These are phyloP conservation scores for Galerucella pusilla DNA, from an alignment of 2,888 invertebrate species.

Conservation along the genomic window DNA sequence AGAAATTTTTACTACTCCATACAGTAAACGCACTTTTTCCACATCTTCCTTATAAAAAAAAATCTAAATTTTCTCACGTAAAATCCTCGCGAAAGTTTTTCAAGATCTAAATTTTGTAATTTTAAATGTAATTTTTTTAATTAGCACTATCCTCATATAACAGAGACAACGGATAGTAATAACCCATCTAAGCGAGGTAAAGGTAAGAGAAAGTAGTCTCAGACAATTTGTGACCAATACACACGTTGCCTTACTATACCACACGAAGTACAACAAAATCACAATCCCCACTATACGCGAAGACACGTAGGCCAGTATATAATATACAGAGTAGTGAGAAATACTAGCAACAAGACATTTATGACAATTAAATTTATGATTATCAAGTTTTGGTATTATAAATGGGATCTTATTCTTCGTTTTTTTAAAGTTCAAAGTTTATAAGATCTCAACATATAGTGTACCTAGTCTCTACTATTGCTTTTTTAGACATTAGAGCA, in stretches of 20 bases:
- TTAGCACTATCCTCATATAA: constrained; percentile 2
- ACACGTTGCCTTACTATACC: constrained; percentile 20
- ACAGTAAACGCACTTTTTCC: background rate
- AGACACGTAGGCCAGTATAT: constrained; percentile 11
- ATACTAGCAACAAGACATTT: no score
- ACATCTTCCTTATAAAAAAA: background rate
- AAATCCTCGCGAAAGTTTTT: constrained; percentile 7
- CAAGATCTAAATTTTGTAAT: background rate
- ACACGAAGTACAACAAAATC: background rate
- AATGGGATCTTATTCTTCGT: no score
- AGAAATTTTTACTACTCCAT: background rate
- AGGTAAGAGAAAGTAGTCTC: constrained; percentile 33
- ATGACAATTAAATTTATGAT: no score
- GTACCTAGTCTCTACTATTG: no score
- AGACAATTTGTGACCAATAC: constrained; percentile 14
- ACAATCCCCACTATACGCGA: constrained; percentile 13
- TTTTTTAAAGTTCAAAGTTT: no score
- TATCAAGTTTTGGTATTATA: no score
- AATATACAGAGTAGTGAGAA: background rate
- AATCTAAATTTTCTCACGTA: background rate
- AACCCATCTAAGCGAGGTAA: constrained; percentile 26
- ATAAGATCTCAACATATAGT: no score
- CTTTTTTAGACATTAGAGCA: no score
- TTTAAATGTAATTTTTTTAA: background rate
- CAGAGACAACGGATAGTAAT: constrained; percentile 22